These are phyloP conservation scores for Ptilorrhoa leucosticta DNA, from an alignment of 2,113 vertebrate species.

Conservation along the genomic window DNA sequence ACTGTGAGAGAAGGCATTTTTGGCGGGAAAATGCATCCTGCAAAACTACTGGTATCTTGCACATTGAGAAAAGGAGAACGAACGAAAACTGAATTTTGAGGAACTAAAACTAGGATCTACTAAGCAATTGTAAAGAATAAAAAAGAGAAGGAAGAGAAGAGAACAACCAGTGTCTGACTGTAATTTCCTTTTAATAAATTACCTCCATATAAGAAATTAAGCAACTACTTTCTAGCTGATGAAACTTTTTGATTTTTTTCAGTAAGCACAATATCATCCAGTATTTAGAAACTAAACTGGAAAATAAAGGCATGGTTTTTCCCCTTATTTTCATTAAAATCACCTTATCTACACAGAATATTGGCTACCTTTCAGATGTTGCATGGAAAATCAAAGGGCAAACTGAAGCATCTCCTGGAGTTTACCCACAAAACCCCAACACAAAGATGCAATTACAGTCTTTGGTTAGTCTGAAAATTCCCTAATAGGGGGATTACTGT, in stretches of 20 bases:
- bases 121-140: not conserved
- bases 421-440: not conserved
- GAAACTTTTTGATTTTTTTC: not conserved
- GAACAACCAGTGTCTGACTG: not conserved
- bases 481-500: not conserved
- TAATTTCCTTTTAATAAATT: constrained; percentile 59
- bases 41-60: not conserved
- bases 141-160: constrained; percentile 60
- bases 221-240: not conserved
- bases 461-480: not conserved
- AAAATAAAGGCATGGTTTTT: not conserved
- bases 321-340: not conserved
- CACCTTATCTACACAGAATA: not conserved
- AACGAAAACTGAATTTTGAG: constrained; percentile 6
- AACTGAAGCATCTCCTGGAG: not conserved
- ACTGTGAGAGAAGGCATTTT: not conserved
- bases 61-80: constrained; percentile 45
- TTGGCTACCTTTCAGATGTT: not conserved
- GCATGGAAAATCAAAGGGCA: not conserved
- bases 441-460: not conserved
- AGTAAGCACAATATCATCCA: not conserved
- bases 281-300: not conserved
- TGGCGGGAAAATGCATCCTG: constrained; percentile 6
- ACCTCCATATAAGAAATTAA: constrained; percentile 41
- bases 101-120: constrained; percentile 45